Evolutionary conservation across 23 tunicate genomes (phyloP).

Genomic region (Aplidium turbinatum): DNA sequence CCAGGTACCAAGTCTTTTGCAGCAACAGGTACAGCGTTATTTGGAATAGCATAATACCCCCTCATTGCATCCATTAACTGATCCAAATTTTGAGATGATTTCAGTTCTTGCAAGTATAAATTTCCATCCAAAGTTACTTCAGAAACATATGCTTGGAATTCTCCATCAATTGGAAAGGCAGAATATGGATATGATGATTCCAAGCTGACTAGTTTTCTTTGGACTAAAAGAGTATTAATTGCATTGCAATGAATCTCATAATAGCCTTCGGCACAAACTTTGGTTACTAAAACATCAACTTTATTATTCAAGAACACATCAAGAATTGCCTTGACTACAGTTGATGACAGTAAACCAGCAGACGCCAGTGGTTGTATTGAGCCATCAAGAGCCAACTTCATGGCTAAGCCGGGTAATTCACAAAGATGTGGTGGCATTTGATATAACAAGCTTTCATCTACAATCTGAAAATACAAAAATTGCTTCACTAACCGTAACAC

Average conservation of each 20-base stretch:
- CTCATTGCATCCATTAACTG: conserved; percentile 31
- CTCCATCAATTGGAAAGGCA: neutral
- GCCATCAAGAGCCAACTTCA: conserved; percentile 12
- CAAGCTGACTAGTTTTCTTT: conserved; percentile 12
- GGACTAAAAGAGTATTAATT: conserved; percentile 15
- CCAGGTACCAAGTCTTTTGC: conserved; percentile 25
- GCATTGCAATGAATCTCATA: conserved; percentile 5
- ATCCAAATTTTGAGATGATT: conserved; percentile 12
- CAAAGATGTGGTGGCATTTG: conserved; percentile 16
- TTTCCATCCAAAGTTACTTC: conserved; percentile 11
- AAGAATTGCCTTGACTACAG: conserved; percentile 10
- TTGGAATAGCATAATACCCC: neutral
- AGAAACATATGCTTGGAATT: conserved; percentile 28
- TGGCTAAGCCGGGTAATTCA: conserved; percentile 32
- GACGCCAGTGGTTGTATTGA: conserved; percentile 21
- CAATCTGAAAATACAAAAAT: conserved; percentile 6
- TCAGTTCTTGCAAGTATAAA: conserved; percentile 25
- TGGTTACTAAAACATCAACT: conserved; percentile 27
- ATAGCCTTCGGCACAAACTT: neutral
- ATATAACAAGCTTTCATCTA: conserved; percentile 18
- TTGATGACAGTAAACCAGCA: conserved; percentile 61
- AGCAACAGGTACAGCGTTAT: neutral
- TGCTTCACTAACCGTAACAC: neutral
- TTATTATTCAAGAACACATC: conserved; percentile 38
- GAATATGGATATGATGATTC: conserved; percentile 20